Evolutionary conservation across 2,797 vertebrate species (phyloP).

Genomic region (Anas flavirostris): DNA sequence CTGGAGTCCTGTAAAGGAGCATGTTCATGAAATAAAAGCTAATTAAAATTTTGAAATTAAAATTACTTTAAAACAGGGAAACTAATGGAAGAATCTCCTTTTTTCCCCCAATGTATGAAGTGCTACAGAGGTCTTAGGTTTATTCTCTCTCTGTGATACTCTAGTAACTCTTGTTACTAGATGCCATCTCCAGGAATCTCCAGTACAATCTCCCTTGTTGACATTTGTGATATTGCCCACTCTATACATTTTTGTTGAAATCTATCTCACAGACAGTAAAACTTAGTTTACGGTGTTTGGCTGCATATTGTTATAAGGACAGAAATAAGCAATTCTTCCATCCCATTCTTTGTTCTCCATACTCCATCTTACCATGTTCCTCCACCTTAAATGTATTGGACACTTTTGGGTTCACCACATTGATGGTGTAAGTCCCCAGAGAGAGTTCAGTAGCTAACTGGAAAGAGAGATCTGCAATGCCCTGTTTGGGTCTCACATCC

Average conservation of each 20-base stretch:
- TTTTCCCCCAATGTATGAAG: rapidly evolving
- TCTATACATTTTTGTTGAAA: background rate
- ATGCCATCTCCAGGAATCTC: background rate
- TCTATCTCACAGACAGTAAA: background rate
- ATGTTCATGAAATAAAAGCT: background rate
- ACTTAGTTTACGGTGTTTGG: background rate
- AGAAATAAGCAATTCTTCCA: background rate
- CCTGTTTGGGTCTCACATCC: conserved; percentile 67
- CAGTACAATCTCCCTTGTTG: background rate
- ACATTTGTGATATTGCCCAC: background rate
- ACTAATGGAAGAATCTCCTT: background rate
- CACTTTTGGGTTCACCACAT: background rate
- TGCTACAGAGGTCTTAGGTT: background rate
- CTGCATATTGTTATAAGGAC: background rate
- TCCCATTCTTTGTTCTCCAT: background rate
- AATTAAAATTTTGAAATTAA: background rate
- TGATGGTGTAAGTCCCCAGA: conserved; percentile 69
- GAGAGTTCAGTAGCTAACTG: conserved; percentile 58
- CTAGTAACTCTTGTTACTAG: background rate
- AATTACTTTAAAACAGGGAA: background rate
- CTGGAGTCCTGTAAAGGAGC: background rate
- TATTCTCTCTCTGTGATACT: background rate
- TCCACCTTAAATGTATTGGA: conserved; percentile 69
- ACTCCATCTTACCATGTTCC: conserved; percentile 53
- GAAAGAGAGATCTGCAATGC: conserved; percentile 70